Evolutionary conservation across 64 coral and sea anemone species (phyloP), one percentile per base, ranked within the genome.

Genomic region (Actinia tenebrosa): DNA sequence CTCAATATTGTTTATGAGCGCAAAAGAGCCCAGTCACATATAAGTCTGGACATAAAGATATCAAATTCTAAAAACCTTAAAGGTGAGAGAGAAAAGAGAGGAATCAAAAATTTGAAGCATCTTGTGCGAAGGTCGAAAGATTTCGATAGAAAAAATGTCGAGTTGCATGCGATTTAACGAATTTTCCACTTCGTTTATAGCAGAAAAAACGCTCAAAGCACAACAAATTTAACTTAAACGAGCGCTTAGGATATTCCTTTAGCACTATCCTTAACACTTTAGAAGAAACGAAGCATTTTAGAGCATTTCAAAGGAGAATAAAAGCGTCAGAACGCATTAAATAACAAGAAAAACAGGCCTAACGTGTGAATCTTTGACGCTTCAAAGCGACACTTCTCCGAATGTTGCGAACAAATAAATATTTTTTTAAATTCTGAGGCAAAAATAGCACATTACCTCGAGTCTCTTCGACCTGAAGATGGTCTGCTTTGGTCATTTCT

Each of bases 401-500:
- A 66, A n/a, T 23, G 7, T 64, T 3, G 5, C 18, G 2, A 66
- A 66, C 4, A 8, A 66, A 66, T n/a, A 22, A 20, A 66, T 23
- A 22, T 66, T 66, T 58, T 58, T 58, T 16, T 22, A 1, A 66
- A n/a, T 19, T 66, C 63, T 66, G 15, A 79, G 19, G 15, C 30
- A 18, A 79, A 16, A 5, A 44, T 1, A 42, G 2, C 22, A 44
- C 45, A n/a, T 81, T 81, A 81, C 79, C 79, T 81, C n/a, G 27
- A 53, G 3, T 20, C 2, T 81, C 79, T 4, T 81, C 79, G 50
- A 81, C 79, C 50, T 81, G 79, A 50, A 81, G 79, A 46, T 81
- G 79, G 50, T 81, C 79, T 16, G 79, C 79, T 22, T 81, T 81
- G 18, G 79, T 54, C 79, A 81, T 81, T 81, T 81, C 79, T 50